phyloP scores from a whole-genome alignment of 2,888 invertebrate species.

The Tiliacea citrago region DNA sequence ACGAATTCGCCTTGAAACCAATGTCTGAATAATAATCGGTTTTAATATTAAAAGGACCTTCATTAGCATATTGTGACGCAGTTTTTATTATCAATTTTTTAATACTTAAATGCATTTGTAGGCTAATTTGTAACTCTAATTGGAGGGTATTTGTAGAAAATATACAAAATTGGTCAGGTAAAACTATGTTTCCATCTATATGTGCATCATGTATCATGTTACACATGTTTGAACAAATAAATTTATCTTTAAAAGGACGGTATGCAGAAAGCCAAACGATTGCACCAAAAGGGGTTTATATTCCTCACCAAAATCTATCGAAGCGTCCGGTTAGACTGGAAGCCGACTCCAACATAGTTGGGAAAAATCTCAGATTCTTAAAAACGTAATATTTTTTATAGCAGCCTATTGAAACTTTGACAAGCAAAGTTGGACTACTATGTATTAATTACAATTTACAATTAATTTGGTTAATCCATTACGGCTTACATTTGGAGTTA shows the following conservation, averaged over 20 bases:
- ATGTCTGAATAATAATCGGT: conserved; percentile 21
- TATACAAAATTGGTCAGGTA: too few relatives aligned
- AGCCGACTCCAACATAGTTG: too few relatives aligned
- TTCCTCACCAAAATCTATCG: background rate
- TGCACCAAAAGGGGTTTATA: background rate
- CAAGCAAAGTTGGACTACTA: background rate
- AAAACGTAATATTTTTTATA: background rate
- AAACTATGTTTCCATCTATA: too few relatives aligned
- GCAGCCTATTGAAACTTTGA: background rate
- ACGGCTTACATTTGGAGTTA: too few relatives aligned
- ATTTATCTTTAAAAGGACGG: too few relatives aligned
- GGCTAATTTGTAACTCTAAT: background rate
- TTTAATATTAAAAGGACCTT: conserved; percentile 9
- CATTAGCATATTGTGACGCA: conserved; percentile 5
- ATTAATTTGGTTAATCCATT: background rate
- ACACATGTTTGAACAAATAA: too few relatives aligned
- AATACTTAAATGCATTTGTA: background rate
- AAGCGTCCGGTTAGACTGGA: too few relatives aligned
- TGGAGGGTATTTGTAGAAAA: background rate
- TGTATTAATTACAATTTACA: background rate
- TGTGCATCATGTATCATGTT: too few relatives aligned
- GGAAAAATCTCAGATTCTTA: background rate
- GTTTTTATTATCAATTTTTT: background rate
- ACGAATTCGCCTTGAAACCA: conserved; percentile 41
- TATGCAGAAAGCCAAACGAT: background rate